phyloP scores from a whole-genome alignment of 2,797 vertebrate species.

The Antrozous pallidus region DNA sequence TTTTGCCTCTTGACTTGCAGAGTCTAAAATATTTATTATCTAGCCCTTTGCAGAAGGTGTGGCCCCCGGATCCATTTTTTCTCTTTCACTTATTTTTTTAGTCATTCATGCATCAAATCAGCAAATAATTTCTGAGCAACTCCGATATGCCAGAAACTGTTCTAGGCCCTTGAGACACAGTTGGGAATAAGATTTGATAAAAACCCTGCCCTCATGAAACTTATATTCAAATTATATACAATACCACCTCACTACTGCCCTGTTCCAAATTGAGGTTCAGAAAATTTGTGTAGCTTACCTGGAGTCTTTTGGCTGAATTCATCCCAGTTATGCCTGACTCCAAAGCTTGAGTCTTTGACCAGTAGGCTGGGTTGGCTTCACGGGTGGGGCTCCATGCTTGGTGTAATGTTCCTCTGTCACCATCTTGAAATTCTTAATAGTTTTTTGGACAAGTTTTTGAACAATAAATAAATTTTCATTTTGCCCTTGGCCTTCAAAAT shows the following conservation, averaged over 20 bases:
- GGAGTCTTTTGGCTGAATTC: not conserved
- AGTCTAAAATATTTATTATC: not conserved
- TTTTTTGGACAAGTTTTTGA: conserved; percentile 15
- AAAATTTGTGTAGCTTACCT: not conserved
- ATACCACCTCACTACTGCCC: not conserved
- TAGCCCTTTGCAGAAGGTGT: not conserved
- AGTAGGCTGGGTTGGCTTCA: not conserved
- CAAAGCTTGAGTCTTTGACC: not conserved
- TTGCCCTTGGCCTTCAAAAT: not conserved
- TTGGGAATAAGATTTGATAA: not conserved
- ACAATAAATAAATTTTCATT: conserved; percentile 4
- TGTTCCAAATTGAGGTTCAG: not conserved
- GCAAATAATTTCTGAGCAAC: not conserved
- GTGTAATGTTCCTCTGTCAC: not conserved
- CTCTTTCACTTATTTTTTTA: not conserved
- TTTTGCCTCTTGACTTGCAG: not conserved
- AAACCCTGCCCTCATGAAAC: not conserved
- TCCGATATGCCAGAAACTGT: not conserved
- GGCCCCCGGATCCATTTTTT: not conserved
- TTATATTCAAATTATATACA: not conserved
- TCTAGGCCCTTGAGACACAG: not conserved
- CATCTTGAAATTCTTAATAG: not conserved
- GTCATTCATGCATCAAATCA: not conserved
- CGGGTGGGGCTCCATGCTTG: not conserved
- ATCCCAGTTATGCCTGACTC: not conserved